These are phyloP conservation scores for Calliscelio sp. DNA, from an alignment of 2,888 invertebrate species.

Conservation along the genomic window DNA sequence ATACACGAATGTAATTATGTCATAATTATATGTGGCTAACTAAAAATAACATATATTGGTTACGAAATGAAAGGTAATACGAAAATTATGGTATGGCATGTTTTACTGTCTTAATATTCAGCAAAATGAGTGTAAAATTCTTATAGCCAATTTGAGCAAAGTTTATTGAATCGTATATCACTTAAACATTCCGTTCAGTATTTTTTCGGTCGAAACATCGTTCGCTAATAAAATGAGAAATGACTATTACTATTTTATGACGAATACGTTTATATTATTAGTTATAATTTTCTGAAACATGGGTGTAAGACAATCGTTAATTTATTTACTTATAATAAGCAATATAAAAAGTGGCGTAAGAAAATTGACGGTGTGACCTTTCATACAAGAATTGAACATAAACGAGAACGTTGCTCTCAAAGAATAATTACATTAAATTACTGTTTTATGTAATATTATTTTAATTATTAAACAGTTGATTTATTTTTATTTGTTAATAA, in stretches of 20 bases:
- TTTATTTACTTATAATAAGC: constrained; percentile 33
- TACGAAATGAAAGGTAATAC: constrained; percentile 32
- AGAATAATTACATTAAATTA: too few species aligned
- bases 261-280: constrained; percentile 43
- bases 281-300: constrained; percentile 28
- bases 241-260: constrained; percentile 55
- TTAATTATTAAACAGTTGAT: not conserved
- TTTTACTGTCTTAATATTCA: constrained; percentile 54
- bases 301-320: constrained; percentile 18
- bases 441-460: too few species aligned
- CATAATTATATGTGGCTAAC: constrained; percentile 3
- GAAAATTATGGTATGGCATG: constrained; percentile 30
- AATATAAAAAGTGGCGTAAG: constrained; percentile 7
- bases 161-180: constrained; percentile 64
- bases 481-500: not conserved
- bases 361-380: constrained; percentile 21
- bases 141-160: constrained; percentile 49
- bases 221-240: constrained; percentile 33
- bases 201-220: constrained; percentile 32
- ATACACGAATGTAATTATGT: constrained; percentile 1
- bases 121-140: constrained; percentile 50
- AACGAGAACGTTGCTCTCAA: constrained; percentile 4
- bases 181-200: constrained; percentile 41
- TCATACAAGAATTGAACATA: not conserved
- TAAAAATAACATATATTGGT: not conserved